These are phyloP conservation scores for Dasyornis broadbenti DNA, from an alignment of 2,113 vertebrate genomes.

Conservation along the genomic window DNA sequence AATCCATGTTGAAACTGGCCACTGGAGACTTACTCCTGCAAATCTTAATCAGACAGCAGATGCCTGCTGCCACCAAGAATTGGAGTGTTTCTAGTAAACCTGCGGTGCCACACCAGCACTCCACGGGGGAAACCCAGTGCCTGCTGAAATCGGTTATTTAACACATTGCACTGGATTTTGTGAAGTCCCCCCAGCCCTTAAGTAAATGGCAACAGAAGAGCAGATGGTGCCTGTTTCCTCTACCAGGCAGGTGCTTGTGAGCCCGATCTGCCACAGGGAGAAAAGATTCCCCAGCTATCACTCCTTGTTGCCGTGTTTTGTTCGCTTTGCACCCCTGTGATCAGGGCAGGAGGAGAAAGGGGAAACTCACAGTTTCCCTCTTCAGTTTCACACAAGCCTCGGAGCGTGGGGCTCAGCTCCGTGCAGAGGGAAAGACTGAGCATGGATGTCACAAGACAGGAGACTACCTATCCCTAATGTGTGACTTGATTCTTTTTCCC, in stretches of 20 bases:
- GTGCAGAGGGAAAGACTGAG: neutral
- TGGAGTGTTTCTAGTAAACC: neutral
- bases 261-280: neutral
- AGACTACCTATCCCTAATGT: fast-evolving
- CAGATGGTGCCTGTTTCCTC: neutral
- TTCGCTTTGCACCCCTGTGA: neutral
- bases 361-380: neutral
- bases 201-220: neutral
- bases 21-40: constrained; percentile 15
- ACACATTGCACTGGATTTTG: neutral
- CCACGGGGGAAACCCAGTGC: neutral
- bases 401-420: neutral
- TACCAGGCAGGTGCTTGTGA: neutral
- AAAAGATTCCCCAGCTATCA: neutral
- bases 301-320: neutral
- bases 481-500: neutral
- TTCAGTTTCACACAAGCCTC: neutral
- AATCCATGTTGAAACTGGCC: constrained; percentile 22
- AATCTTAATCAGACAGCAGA: constrained; percentile 35
- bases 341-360: neutral
- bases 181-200: neutral
- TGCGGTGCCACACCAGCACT: neutral
- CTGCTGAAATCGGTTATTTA: neutral
- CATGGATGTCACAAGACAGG: neutral
- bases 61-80: constrained; percentile 8